Evolutionary conservation across 2,888 invertebrate species (phyloP).

Genomic region (Pammene fasciana): DNA sequence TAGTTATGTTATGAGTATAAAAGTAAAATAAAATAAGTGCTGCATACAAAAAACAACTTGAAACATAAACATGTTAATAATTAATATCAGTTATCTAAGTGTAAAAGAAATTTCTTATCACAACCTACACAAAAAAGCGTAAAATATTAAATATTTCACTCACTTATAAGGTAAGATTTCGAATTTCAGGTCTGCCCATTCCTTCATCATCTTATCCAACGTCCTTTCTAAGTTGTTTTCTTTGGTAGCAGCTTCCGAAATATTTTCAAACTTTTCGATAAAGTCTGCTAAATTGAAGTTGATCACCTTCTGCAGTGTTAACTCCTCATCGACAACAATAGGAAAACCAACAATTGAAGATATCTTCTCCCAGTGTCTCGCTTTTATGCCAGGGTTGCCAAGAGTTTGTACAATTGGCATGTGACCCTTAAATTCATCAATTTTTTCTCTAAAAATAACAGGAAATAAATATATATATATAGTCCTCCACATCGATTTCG

Average conservation of each 20-base stretch:
- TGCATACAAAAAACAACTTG: too few species aligned
- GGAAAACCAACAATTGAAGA: slow-evolving; percentile 98
- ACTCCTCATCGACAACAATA: slow-evolving; percentile 91
- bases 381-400: slow-evolving; percentile 97
- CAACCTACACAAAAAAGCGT: too few species aligned
- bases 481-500: too few species aligned
- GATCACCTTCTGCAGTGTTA: slow-evolving; percentile 92
- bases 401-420: slow-evolving; percentile 95
- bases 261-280: slow-evolving; percentile 93
- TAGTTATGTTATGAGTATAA: too few species aligned
- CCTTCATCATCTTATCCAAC: slow-evolving; percentile 93
- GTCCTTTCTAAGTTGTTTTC: slow-evolving; percentile 96
- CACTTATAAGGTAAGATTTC: slow-evolving; percentile 88
- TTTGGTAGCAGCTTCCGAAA: slow-evolving; percentile 97
- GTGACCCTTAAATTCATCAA: slow-evolving; percentile 93
- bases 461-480: background rate
- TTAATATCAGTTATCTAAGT: too few species aligned
- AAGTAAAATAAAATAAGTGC: too few species aligned
- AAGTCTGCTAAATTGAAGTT: slow-evolving; percentile 95
- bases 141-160: slow-evolving; percentile 45
- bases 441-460: slow-evolving; percentile 79
- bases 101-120: too few species aligned
- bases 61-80: too few species aligned
- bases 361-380: slow-evolving; percentile 96
- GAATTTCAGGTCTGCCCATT: slow-evolving; percentile 94